Percentiles rank a stretch among this genome's conserved stretches.
phyloP scores from a whole-genome alignment of 2,113 vertebrate genomes.

The Peromyscus maniculatus region DNA sequence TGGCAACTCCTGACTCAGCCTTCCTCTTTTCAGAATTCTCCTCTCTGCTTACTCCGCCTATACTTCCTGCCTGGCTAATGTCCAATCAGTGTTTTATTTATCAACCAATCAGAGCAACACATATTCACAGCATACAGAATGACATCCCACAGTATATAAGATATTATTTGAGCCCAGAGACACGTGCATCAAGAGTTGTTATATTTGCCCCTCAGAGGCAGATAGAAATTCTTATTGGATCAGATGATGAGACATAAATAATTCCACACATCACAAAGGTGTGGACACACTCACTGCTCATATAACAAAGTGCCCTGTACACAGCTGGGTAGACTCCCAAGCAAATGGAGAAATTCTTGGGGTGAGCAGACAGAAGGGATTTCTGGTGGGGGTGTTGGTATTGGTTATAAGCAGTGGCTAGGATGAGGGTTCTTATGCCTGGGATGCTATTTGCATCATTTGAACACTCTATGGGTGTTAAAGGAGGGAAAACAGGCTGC shows the following conservation, averaged over 20 bases:
- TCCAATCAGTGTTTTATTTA: too few species aligned
- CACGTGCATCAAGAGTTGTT: background rate
- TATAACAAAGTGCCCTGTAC: background rate
- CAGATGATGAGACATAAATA: background rate
- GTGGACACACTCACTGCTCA: background rate
- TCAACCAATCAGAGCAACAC: too few species aligned
- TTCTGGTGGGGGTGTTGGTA: background rate
- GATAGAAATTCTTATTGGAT: background rate
- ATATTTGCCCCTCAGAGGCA: background rate
- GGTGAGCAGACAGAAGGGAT: background rate
- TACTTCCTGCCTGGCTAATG: too few species aligned
- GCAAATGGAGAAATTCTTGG: too few species aligned
- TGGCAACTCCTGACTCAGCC: too few species aligned
- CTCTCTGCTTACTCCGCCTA: too few species aligned
- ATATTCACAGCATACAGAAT: too few species aligned
- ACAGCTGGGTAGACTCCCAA: background rate
- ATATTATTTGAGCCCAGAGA: background rate
- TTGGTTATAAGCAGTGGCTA: background rate
- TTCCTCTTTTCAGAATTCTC: too few species aligned
- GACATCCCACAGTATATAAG: background rate
- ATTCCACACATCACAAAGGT: background rate
- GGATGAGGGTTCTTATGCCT: rapidly evolving
- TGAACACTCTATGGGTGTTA: background rate
- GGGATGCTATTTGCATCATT: background rate
- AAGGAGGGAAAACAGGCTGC: background rate